phyloP scores from a whole-genome alignment of 2,888 invertebrate species.

The Zelleria hepariella region DNA sequence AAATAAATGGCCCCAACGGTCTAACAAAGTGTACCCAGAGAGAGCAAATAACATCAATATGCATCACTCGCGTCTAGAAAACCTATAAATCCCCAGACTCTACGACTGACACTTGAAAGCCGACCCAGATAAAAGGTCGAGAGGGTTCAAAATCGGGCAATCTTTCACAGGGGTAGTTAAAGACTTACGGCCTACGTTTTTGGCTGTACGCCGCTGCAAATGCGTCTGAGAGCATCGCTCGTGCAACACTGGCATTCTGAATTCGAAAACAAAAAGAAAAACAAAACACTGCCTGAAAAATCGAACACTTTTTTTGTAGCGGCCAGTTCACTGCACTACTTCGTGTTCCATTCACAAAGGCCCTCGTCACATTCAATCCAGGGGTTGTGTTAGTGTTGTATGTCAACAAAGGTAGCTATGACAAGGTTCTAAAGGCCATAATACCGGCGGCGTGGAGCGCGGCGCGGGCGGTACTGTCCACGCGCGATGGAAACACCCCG shows the following conservation, averaged over 20 bases:
- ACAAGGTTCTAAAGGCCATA: not conserved
- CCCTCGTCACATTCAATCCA: conserved; percentile 29
- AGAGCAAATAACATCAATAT: conserved; percentile 28
- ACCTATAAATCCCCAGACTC: conserved; percentile 21
- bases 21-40: not conserved
- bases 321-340: conserved; percentile 50
- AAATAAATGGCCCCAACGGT: conserved; percentile 33
- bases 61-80: conserved; percentile 27
- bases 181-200: conserved; percentile 52
- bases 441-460: conserved; percentile 31
- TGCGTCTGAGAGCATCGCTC: conserved; percentile 48
- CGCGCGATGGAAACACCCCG: conserved; percentile 36
- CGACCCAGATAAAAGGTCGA: conserved; percentile 19
- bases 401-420: conserved; percentile 10
- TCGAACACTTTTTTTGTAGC: conserved; percentile 24
- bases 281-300: conserved; percentile 13
- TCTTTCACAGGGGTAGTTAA: conserved; percentile 6
- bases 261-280: conserved; percentile 12
- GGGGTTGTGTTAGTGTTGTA: conserved; percentile 33
- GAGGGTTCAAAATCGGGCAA: conserved; percentile 25
- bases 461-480: conserved; percentile 64
- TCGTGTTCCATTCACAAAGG: conserved; percentile 32
- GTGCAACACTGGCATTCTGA: conserved; percentile 49
- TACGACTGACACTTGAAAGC: conserved; percentile 8
- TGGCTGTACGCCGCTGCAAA: conserved; percentile 40